Evolutionary conservation across 2,797 vertebrate species (phyloP), one percentile per base, ranked within the genome.

Genomic region (Rhynchonycteris naso): DNA sequence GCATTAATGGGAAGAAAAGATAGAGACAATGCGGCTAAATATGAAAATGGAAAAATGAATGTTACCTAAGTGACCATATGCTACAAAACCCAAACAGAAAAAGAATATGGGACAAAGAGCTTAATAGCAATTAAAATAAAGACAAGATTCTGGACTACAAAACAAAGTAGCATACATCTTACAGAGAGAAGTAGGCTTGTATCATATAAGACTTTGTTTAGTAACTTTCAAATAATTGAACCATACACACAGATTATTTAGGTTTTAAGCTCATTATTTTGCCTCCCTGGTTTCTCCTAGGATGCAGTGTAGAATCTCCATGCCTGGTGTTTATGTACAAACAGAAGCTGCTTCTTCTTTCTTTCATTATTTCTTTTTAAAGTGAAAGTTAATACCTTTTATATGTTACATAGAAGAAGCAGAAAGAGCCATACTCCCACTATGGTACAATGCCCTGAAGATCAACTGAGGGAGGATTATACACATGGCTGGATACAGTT

Each of bases 321-420:
- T 0, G 92, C 82, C 94, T 97, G 59, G 92, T 97, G 90, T 98
- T 97, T 97, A 97, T 97, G 92, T 97, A 97, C 85, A 98, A 97
- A 97, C 96, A 96, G 79, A 33, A 96, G 81, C 96, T 96, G 91
- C 66, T 95, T 88, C 95, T 96, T 80, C 78, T 91, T 94, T 80
- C 90, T 79, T 88, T 94, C 85, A 79, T 93, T 95, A 86, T 92
- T 96, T 95, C 66, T 82, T 61, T 95, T 92, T 92, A 47, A 81
- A 87, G n/a, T 14, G 47, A 76, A 93, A 58, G 94, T 95, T 97
- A 93, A 91, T 93, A 88, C 93, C 90, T 97, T 96, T 97, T 96
- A 75, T 92, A 88, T 80, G 82, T 95, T 93, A 90, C n/a, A 94
- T 89, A 97, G 83, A 87, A 90, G 35, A 91, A 82, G 30, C 88